Conservation (phyloP, 2,113 vertebrate species). For the Morone saxatilis region DNA sequence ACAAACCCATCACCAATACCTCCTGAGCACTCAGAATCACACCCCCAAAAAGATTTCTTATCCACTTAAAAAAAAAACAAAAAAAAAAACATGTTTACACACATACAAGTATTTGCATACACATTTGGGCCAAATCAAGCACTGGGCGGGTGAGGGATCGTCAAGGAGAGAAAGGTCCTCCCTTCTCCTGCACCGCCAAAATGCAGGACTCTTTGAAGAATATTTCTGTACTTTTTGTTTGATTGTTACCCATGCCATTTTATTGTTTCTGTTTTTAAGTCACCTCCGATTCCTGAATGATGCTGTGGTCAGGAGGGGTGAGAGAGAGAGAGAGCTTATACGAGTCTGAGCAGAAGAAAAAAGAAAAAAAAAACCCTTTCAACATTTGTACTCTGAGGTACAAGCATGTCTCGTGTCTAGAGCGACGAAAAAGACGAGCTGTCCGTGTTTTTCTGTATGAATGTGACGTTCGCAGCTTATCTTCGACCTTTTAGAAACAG, state of each 20-base stretch:
- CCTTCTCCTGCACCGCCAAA: conserved; percentile 70
- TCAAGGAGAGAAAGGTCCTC: conserved; percentile 60
- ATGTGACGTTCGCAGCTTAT: conserved; percentile 59
- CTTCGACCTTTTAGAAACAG: conserved; percentile 47
- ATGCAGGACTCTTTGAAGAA: conserved; percentile 69
- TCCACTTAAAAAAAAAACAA: conserved; percentile 6
- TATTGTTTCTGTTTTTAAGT: conserved; percentile 72
- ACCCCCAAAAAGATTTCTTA: background rate
- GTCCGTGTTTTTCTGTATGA: conserved; percentile 72
- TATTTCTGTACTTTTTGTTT: conserved; percentile 56
- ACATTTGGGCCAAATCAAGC: conserved; percentile 74
- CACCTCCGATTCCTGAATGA: conserved; percentile 51
- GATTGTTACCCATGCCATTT: conserved; percentile 50
- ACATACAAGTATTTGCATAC: conserved; percentile 55
- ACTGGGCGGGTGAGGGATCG: conserved; percentile 28
- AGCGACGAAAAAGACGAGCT: conserved; percentile 26
- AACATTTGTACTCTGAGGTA: conserved; percentile 56
- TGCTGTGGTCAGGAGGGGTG: conserved; percentile 22
- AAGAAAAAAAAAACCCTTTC: conserved; percentile 9
- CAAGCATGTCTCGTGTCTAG: conserved; percentile 35
- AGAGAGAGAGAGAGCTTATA: background rate
- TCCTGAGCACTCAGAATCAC: conserved; percentile 83
- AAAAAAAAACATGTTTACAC: conserved; percentile 52
- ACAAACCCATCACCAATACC: conserved; percentile 97
- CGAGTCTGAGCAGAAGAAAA: conserved; percentile 28